Base-by-base conservation (phyloP, 2,113 vertebrate species). In the Clarias batrachus region DNA sequence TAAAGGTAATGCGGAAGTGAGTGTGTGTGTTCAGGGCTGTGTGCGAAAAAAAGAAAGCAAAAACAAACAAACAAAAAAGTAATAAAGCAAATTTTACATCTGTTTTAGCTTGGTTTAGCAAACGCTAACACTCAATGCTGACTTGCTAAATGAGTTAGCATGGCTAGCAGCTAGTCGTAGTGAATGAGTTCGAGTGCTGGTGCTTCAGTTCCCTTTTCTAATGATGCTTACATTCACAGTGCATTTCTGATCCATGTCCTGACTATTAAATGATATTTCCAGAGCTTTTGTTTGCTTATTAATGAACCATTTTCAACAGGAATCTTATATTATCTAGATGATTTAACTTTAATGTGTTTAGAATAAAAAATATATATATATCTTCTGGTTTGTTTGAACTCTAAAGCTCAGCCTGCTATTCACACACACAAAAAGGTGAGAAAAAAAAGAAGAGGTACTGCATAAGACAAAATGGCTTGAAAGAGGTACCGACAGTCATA, bases 1-100 rank as follows among this genome's bases (percentile, higher is more conserved):
- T 48, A 48, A 92, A 96, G 94, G 95, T 95, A 95, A 95, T 90
- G 37, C 17, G 79, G 86, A 80, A 56, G 77, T 84, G n/a, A 4
- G 57, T 25, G 48, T 60, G 4, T 41, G 57, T 60, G 30, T 76
- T 21, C 70, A 27, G 77, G 19, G 1, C 16, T 16, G 7, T 52
- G 48, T n/a, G 3, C 13, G 5, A 13, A 52, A 52, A 52, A 76
- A 23, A 41, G 2, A 12, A 11, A 52, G 1, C 13, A 1, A 54
- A 5, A 56, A 37, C 33, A 37, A 17, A 77, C 0, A 14, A 4
- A 48, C 8, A 25, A 11, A 74, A 25, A 48, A 6, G 9, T 4
- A 3, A 62, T 62, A 41, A 21, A 1, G 8, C n/a, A 52, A 25
- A 14, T 0, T 52, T 3, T 76, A 6, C 14, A 23, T 19, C 7